phyloP scores from a whole-genome alignment of 2,113 vertebrate species.

The Lagopus leucura region DNA sequence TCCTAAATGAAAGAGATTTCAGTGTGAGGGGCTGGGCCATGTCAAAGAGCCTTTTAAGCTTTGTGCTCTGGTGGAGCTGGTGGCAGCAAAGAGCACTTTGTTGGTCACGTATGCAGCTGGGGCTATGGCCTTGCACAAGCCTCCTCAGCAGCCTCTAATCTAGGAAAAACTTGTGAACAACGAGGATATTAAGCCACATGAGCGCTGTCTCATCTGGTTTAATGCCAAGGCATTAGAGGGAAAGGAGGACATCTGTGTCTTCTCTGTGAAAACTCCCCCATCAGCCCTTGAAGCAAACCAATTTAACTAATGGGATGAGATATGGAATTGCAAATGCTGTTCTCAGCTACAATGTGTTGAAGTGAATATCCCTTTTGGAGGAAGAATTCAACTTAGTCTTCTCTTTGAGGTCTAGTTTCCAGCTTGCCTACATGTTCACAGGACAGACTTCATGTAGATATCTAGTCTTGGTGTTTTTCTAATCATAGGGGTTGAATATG shows the following conservation, averaged over 20 bases:
- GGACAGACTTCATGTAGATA: neutral
- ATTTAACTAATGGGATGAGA: neutral
- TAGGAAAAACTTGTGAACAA: neutral
- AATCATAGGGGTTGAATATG: accelerated
- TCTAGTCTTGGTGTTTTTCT: neutral
- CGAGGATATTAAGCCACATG: neutral
- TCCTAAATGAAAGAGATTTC: neutral
- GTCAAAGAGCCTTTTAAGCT: neutral
- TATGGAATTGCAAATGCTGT: neutral
- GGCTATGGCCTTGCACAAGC: neutral
- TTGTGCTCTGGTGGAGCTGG: accelerated
- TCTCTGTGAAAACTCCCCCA: neutral
- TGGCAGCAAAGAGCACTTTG: neutral
- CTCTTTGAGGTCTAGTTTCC: neutral
- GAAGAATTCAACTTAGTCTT: neutral
- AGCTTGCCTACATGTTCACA: neutral
- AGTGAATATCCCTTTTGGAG: neutral
- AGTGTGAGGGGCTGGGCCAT: accelerated
- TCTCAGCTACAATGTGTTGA: neutral
- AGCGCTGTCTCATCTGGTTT: neutral
- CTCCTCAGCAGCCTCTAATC: neutral
- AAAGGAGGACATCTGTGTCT: neutral
- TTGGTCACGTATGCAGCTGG: neutral
- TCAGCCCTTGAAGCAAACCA: neutral
- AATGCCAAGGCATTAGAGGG: accelerated